Percentiles rank a stretch among this genome's conserved stretches.
Conservation (phyloP, 2,797 vertebrate genomes). For the Rhinichthys osculus region DNA sequence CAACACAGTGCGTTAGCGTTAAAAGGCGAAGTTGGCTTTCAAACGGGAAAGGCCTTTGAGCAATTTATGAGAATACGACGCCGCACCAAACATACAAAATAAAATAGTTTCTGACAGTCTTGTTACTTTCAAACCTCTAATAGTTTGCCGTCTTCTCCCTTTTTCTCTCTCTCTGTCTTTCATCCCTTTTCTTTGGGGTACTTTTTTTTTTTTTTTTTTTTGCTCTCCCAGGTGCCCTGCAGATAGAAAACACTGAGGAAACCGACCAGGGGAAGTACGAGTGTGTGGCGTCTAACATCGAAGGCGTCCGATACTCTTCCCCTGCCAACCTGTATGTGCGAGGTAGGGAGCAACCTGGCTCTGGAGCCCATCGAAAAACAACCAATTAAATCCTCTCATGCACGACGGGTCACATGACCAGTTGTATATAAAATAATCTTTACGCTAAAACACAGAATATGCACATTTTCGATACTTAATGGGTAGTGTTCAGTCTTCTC, state of each 20-base stretch:
- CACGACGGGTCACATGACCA: conserved; percentile 29
- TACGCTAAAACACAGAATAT: not conserved
- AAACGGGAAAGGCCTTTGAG: conserved; percentile 54
- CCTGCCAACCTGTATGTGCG: conserved; percentile 99
- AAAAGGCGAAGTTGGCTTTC: conserved; percentile 47
- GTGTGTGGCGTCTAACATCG: conserved; percentile 97
- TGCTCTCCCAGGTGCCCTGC: conserved; percentile 89
- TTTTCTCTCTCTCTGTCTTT: conserved; percentile 40
- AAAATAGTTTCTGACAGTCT: conserved; percentile 57
- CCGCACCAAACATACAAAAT: conserved; percentile 30
- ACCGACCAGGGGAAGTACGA: conserved; percentile 99
- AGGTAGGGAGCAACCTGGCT: conserved; percentile 92
- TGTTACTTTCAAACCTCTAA: conserved; percentile 44
- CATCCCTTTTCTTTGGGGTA: conserved; percentile 53
- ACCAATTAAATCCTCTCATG: conserved; percentile 52
- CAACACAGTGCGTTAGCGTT: conserved; percentile 37
- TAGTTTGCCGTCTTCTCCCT: conserved; percentile 58
- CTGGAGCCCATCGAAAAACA: conserved; percentile 66
- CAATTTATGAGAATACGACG: conserved; percentile 52
- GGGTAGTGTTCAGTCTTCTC: conserved; percentile 26
- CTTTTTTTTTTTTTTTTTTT: conserved; percentile 33
- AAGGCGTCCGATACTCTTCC: conserved; percentile 97
- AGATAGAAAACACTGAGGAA: conserved; percentile 99
- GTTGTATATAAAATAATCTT: not conserved
- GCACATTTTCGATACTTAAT: not conserved